Conservation (phyloP, 2,113 vertebrate genomes). For the Caranx ignobilis region DNA sequence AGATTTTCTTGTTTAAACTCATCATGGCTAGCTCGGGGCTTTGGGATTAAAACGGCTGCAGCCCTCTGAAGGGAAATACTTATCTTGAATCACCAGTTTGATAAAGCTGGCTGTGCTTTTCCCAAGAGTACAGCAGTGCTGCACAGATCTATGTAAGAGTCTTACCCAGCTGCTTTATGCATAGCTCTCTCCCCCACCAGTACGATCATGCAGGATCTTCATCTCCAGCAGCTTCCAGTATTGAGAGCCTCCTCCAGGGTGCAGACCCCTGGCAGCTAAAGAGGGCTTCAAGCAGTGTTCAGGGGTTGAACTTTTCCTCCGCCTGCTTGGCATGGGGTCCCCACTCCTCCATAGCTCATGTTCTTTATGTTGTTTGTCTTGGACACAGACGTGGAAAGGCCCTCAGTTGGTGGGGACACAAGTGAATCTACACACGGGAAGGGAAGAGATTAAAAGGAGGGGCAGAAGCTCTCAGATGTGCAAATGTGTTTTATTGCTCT, state of each 20-base stretch:
- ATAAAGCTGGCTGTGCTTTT: neutral
- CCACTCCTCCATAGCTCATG: constrained; percentile 67
- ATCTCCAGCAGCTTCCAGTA: constrained; percentile 32
- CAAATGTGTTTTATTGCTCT: constrained; percentile 66
- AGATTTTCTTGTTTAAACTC: constrained; percentile 36
- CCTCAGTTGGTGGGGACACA: constrained; percentile 52
- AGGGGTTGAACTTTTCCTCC: constrained; percentile 52
- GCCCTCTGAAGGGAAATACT: constrained; percentile 4
- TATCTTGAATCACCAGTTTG: neutral
- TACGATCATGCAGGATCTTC: constrained; percentile 12
- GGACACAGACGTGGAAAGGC: constrained; percentile 74
- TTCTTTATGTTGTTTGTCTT: constrained; percentile 84
- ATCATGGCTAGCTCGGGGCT: neutral
- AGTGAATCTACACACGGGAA: constrained; percentile 47
- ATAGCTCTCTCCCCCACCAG: constrained; percentile 4
- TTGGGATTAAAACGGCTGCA: constrained; percentile 19
- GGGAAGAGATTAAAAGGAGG: constrained; percentile 51
- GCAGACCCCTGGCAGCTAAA: constrained; percentile 66
- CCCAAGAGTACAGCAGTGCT: neutral
- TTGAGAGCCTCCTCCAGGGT: constrained; percentile 53
- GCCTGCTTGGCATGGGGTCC: constrained; percentile 72
- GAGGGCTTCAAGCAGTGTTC: constrained; percentile 46
- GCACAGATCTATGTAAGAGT: neutral
- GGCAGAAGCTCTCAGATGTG: constrained; percentile 69
- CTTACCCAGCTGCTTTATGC: constrained; percentile 34